Evolutionary conservation across 2,888 invertebrate species (phyloP).

Genomic region (Cephalotes varians): DNA sequence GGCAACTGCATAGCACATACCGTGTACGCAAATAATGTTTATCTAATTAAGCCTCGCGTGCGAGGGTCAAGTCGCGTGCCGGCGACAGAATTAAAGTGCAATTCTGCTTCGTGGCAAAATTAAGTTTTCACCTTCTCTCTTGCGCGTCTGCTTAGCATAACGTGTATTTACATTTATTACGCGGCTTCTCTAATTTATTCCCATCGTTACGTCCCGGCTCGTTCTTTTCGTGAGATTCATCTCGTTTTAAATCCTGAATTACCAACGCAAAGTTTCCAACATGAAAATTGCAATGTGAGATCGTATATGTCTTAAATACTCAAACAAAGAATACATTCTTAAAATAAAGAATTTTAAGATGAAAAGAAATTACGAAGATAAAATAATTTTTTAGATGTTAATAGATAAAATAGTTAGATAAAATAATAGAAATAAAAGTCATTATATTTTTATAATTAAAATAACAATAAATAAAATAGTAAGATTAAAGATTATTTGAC

Average conservation of each 20-base stretch:
- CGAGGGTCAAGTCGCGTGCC: slow-evolving; percentile 27
- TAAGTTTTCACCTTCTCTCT: slow-evolving; percentile 42
- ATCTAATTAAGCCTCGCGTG: slow-evolving; percentile 37
- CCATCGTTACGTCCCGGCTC: not conserved
- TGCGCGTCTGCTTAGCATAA: slow-evolving; percentile 28
- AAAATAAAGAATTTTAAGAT: not conserved
- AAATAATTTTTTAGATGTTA: no score
- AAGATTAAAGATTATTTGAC: not conserved
- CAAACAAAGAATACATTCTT: not conserved
- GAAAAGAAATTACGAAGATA: not conserved
- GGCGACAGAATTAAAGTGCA: slow-evolving; percentile 20
- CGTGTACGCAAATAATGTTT: slow-evolving; percentile 41
- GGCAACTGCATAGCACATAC: slow-evolving; percentile 10
- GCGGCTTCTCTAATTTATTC: slow-evolving; percentile 22
- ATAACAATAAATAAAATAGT: not conserved
- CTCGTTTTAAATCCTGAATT: slow-evolving; percentile 24
- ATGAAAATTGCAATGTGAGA: not conserved
- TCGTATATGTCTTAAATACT: not conserved
- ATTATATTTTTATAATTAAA: not conserved
- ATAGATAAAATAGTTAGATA: no score
- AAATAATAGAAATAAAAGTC: not conserved
- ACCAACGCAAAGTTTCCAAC: not conserved
- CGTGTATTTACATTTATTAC: slow-evolving; percentile 41
- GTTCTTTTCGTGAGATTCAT: slow-evolving; percentile 19
- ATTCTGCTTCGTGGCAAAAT: slow-evolving; percentile 35